Evolutionary conservation across 1,140 invertebrate genomes (phyloP).

Genomic region (Bombyx mori): ASM3026992v2 NC_085110.1:1356501-1357000

Average conservation of each 20-base stretch:
- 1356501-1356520: constrained; percentile 53
- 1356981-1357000: constrained; percentile 46
- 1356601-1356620: constrained; percentile 40
- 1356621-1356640: constrained; percentile 68
- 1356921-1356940: no score
- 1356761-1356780: no score
- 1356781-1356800: no score
- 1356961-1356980: constrained; percentile 30
- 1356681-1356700: constrained; percentile 66
- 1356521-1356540: constrained; percentile 49
- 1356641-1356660: constrained; percentile 68
- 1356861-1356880: no score
- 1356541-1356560: constrained; percentile 60
- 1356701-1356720: constrained; percentile 66
- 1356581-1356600: constrained; percentile 33
- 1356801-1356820: no score
- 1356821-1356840: no score
- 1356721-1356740: constrained; percentile 32
- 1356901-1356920: no score
- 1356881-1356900: no score
- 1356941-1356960: no score
- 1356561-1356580: constrained; percentile 33
- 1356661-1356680: constrained; percentile 66
- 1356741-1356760: no score
- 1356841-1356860: no score